Evolutionary conservation across 2,113 vertebrate species (phyloP), one percentile per base, ranked within the genome.

Genomic region (Chunga burmeisteri): DNA sequence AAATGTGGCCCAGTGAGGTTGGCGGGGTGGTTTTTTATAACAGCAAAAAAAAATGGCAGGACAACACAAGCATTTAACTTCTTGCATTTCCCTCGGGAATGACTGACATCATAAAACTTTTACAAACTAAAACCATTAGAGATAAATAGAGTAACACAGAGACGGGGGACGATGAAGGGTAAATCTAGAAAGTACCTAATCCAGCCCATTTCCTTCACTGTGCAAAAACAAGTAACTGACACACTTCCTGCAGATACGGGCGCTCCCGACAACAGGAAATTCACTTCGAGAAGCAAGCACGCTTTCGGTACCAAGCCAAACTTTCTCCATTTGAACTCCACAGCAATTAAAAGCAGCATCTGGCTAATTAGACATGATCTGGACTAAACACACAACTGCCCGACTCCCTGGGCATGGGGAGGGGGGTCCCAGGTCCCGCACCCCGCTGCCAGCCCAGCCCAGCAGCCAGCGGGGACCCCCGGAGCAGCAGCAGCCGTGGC

Each of bases 211-310:
- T 98, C 98, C 98, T 98, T 97, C 94, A 42, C 93, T 79, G 90
- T 94, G 96, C 97, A 97, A 98, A 98, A 98, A 98, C 98, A 98
- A 98, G 97, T 83, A 97, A 96, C 97, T 53, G 97, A 98, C 98
- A 98, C 91, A 58, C 94, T 99, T 99, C 98, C 96, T 97, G 93
- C 94, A 91, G 98, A 98, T 98, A 99, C 98, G 96, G 96, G 95
- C 74, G 94, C 94, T 95, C 97, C 97, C 29, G 1, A 83, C 90
- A 95, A 93, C 97, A 98, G 98, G 98, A 98, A 98, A 97, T 94
- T 97, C 82, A 6, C 96, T 82, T 92, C 95, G 87, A 93, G 86
- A 94, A 95, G 95, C 96, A 91, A 95, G 90, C 96, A 93, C 74
- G 5, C 77, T 96, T 91, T 78, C 23, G 34, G 82, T 84, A 88